These are phyloP conservation scores for Zoanthus gigantus DNA, from an alignment of 92 coral and sea anemone species.

Conservation along the genomic window DNA sequence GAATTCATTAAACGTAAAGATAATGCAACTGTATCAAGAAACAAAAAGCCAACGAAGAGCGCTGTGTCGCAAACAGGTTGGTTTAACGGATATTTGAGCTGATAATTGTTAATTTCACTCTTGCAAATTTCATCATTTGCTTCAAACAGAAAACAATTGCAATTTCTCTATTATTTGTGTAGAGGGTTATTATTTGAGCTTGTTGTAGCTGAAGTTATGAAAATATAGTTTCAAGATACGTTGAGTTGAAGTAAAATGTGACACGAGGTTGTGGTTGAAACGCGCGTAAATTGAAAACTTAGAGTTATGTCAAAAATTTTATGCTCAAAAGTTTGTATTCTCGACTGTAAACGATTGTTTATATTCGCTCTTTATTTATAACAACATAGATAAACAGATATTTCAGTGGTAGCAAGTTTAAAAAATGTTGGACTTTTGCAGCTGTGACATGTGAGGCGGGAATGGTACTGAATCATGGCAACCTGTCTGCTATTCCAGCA, in stretches of 20 bases:
- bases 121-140: too few species aligned
- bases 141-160: too few species aligned
- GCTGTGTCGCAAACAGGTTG: conserved; percentile 20
- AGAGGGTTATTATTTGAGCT: neutral
- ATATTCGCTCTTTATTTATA: neutral
- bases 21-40: neutral
- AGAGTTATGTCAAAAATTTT: neutral
- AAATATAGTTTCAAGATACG: neutral
- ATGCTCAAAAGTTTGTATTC: neutral
- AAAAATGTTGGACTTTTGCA: neutral
- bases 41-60: neutral
- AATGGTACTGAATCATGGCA: neutral
- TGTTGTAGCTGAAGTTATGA: neutral
- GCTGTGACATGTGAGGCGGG: conserved; percentile 1
- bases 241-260: neutral
- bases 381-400: neutral
- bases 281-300: conserved; percentile 7
- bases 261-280: neutral
- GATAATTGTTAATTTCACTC: neutral
- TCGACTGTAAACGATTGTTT: neutral
- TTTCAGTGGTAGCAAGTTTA: neutral
- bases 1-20: conserved; percentile 29
- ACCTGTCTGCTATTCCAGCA: neutral
- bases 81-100: neutral
- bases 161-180: neutral